Base-by-base conservation (phyloP, 2,888 invertebrate genomes). In the Diarsia brunnea region DNA sequence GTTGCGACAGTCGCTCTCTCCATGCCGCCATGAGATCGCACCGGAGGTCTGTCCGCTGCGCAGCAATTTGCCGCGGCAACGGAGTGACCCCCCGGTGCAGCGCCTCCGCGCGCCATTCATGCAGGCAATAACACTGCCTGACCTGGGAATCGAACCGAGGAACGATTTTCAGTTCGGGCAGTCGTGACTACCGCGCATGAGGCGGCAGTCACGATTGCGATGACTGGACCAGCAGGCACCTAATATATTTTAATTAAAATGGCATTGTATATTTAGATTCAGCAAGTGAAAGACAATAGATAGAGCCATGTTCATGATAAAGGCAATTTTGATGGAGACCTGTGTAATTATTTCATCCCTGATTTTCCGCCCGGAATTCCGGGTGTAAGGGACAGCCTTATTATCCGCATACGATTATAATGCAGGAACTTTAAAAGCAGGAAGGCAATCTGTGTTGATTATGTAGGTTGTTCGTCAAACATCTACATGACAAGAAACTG, bases 401-500 rank as follows among this genome's bases (percentile, higher is more conserved):
- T 66, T 61, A 43, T 49, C 43, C 55, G 14, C 49, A 51, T 82
- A 55, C 53, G 53, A 45, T 43, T 69, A 65, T 31, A 43, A 60
- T 43, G n/a, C 31, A 31, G n/a, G 2, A n/a, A 60, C n/a, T 77
- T n/a, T n/a, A 27, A 19, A 76, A 45, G 8, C 64, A 67, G 24
- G 11, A 58, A 68, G n/a, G 43, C 10, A 45, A 63, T 67, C 24
- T 64, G 14, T 72, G 55, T 64, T 49, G 47, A 72, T 73, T 73
- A 3, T n/a, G 43, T 43, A 65, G 58, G 65, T 61, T 66, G 27
- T 47, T 19, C 66, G 47, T 70, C 31, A 64, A 64, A 64, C 16
- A 67, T 77, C 60, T 43, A 14, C 69, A 69, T 76, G 14, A 21
- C 27, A 77, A 78, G 10, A 45, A 67, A n/a, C 11, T 43, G 43